phyloP scores from a whole-genome alignment of 2,888 invertebrate genomes.

The Drosophila anceps region DNA sequence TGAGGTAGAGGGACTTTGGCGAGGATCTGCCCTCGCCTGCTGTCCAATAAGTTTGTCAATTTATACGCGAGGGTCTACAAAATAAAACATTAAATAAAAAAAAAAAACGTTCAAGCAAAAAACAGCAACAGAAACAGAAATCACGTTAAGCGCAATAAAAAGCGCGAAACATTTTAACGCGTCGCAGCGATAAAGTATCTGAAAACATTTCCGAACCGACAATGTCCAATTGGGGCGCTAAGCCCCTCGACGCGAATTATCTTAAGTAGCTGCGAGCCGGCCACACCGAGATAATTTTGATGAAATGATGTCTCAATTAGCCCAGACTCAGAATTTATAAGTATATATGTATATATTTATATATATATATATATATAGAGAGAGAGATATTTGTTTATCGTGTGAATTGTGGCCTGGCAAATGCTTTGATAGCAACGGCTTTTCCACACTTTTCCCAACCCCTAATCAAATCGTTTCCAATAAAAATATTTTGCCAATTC shows the following conservation, averaged over 20 bases:
- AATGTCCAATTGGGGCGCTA: conserved; percentile 71
- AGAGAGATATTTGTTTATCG: conserved; percentile 27
- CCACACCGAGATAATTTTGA: conserved; percentile 75
- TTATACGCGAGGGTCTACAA: conserved; percentile 57
- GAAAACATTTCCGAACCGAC: conserved; percentile 72
- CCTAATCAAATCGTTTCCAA: conserved; percentile 23
- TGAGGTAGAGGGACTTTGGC: neutral
- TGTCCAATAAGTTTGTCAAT: conserved; percentile 77
- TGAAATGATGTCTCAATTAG: conserved; percentile 80
- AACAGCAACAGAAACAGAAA: conserved; percentile 51
- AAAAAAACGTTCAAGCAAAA: no score
- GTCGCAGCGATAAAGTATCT: conserved; percentile 77
- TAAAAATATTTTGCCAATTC: conserved; percentile 67
- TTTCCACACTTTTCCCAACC: conserved; percentile 50
- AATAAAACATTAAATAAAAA: neutral
- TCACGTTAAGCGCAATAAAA: conserved; percentile 80
- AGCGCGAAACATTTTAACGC: conserved; percentile 81
- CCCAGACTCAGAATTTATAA: conserved; percentile 35
- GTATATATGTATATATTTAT: neutral
- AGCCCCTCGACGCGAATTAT: conserved; percentile 74
- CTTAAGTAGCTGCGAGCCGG: conserved; percentile 66
- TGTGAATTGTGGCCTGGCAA: conserved; percentile 55
- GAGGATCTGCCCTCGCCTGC: conserved; percentile 33
- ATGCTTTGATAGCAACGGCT: conserved; percentile 14
- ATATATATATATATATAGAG: neutral